Evolutionary conservation across 2,113 vertebrate species (phyloP).

Genomic region (Manacus vitellinus): DNA sequence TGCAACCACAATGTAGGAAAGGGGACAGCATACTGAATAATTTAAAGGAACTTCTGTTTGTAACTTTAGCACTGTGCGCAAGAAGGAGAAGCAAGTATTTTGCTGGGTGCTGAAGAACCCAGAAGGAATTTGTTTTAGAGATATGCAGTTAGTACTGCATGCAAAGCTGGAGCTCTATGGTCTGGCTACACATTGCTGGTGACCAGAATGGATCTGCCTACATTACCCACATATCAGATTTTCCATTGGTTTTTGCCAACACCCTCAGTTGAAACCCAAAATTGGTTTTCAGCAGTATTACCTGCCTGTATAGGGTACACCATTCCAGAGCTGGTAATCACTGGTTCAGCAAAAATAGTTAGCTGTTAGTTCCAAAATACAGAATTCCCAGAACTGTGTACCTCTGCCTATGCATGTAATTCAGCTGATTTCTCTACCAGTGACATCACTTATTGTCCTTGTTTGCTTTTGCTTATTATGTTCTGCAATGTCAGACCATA

Average conservation of each 20-base stretch:
- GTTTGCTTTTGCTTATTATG: neutral
- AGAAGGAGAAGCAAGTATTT: neutral
- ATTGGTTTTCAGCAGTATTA: neutral
- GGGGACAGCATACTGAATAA: neutral
- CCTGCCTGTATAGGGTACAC: neutral
- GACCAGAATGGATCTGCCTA: neutral
- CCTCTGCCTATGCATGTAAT: neutral
- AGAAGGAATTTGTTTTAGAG: neutral
- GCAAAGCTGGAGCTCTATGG: neutral
- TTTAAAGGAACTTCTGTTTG: neutral
- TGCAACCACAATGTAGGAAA: neutral
- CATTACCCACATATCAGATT: fast-evolving
- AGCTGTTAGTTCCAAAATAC: neutral
- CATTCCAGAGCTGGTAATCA: neutral
- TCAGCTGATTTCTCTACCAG: neutral
- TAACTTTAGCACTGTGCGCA: neutral
- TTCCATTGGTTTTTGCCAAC: neutral
- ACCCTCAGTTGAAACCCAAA: neutral
- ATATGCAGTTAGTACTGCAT: neutral
- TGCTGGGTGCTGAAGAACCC: neutral
- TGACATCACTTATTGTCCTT: neutral
- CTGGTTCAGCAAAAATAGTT: neutral
- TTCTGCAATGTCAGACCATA: fast-evolving
- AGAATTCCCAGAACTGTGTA: neutral
- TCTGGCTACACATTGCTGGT: neutral